These are phyloP conservation scores for Cryptoleucopteryx plumbea DNA, from an alignment of 2,113 vertebrate genomes.

Conservation along the genomic window DNA sequence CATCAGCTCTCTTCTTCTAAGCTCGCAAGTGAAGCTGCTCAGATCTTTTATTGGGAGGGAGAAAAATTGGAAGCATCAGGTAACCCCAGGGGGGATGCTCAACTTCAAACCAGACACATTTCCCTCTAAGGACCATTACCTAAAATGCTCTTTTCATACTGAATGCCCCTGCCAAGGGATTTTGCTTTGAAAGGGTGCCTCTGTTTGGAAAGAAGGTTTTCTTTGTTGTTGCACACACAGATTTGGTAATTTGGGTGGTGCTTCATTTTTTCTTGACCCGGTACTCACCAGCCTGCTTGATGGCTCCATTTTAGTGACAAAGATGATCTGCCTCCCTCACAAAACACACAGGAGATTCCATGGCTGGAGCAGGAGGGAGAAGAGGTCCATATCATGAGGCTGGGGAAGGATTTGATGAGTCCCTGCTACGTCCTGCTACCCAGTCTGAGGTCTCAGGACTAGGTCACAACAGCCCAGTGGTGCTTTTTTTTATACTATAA, in stretches of 20 bases:
- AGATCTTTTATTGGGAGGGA: neutral
- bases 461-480: neutral
- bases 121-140: neutral
- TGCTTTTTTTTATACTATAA: neutral
- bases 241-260: neutral
- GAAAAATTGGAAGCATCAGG: neutral
- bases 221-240: neutral
- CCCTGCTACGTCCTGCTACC: neutral
- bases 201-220: neutral
- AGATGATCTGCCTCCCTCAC: neutral
- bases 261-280: neutral
- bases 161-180: neutral
- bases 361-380: neutral
- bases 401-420: neutral
- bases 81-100: neutral
- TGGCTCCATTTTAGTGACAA: neutral
- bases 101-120: neutral
- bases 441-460: neutral
- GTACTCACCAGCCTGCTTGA: neutral
- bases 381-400: rapidly evolving
- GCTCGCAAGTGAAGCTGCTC: neutral
- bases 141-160: neutral
- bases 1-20: neutral
- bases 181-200: neutral
- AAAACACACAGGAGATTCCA: neutral